Conservation (phyloP, 2,797 vertebrate genomes). For the Chromobotia macracanthus region DNA sequence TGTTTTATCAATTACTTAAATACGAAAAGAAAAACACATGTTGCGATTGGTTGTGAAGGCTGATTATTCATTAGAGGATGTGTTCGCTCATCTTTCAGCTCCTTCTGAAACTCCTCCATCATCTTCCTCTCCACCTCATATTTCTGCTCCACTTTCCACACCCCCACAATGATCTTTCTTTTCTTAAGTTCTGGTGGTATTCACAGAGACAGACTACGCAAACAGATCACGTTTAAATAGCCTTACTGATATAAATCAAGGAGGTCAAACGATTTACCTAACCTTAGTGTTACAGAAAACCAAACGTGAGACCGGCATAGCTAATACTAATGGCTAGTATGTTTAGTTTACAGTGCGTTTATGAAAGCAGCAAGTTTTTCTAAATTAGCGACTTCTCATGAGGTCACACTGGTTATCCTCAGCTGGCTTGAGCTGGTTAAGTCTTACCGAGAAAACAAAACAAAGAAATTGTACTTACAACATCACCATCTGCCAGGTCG, state of each 20-base stretch:
- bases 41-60: neutral
- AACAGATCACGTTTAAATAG: neutral
- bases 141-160: constrained; percentile 98
- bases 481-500: constrained; percentile 35
- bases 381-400: neutral
- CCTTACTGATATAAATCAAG: neutral
- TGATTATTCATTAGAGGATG: neutral
- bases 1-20: neutral
- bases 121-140: constrained; percentile 91
- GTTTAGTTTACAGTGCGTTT: neutral
- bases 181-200: constrained; percentile 87
- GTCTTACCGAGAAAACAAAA: neutral
- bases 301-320: neutral
- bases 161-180: constrained; percentile 98
- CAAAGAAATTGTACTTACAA: constrained; percentile 26
- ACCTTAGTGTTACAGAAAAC: too few species aligned
- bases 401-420: neutral
- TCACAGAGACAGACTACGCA: neutral
- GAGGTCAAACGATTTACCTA: neutral
- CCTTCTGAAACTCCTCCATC: constrained; percentile 95
- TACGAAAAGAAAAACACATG: neutral
- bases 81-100: constrained; percentile 90
- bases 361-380: neutral
- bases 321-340: neutral
- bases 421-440: neutral